Evolutionary conservation across 2,888 invertebrate species (phyloP).

Genomic region (Disparrhopalites patrizii): DNA sequence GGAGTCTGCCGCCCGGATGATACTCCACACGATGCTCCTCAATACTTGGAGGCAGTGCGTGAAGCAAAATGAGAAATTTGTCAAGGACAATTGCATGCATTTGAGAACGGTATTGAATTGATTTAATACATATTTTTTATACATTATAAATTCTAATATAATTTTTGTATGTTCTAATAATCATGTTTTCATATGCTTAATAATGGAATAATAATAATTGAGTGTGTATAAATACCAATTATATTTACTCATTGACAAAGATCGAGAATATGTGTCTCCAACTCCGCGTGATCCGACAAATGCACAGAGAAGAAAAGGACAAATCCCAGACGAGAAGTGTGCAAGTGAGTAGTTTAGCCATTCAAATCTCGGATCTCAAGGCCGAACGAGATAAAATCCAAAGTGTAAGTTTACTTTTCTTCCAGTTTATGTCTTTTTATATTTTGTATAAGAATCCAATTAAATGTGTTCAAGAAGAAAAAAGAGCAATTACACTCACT

Average conservation of each 20-base stretch:
- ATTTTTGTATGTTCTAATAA: no score
- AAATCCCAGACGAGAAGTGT: constrained; percentile 28
- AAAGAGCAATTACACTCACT: no score
- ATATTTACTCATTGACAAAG: no score
- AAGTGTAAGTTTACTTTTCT: constrained; percentile 21
- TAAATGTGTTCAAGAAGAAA: no score
- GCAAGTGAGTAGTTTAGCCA: constrained; percentile 26
- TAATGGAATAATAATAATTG: no score
- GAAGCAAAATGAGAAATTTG: constrained; percentile 26
- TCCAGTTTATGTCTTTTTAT: no score
- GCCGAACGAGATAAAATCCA: constrained; percentile 24
- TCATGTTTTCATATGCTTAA: no score
- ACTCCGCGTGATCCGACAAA: constrained; percentile 39
- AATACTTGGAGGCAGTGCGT: constrained; percentile 39
- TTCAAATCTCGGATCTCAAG: constrained; percentile 25
- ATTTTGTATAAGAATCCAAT: no score
- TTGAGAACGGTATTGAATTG: constrained; percentile 29
- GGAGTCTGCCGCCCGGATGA: constrained; percentile 37
- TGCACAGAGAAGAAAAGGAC: constrained; percentile 35
- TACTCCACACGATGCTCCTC: constrained; percentile 35
- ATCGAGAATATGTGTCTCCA: constrained; percentile 40
- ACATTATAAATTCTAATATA: no score
- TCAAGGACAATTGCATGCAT: constrained; percentile 34
- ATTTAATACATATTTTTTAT: background rate
- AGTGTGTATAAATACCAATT: no score